Base-by-base conservation (phyloP, 2,888 invertebrate species). In the Pinctada fucata region DNA sequence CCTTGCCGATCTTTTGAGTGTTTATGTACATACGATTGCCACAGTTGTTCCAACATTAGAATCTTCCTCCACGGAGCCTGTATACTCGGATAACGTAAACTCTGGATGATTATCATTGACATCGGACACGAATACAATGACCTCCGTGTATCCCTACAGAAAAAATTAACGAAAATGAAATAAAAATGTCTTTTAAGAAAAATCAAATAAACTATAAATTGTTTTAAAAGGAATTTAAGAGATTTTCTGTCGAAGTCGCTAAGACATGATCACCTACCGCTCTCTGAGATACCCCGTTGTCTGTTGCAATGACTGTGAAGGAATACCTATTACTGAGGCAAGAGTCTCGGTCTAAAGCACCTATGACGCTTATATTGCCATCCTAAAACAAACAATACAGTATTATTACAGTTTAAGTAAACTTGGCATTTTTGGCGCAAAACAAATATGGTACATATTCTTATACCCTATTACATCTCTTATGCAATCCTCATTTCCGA, bases 51-150 rank as follows among this genome's bases (percentile, higher is more conserved):
- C 73, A 66, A 79, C 76, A 5, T 49, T 3, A 6, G 82, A 82
- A n/a, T 81, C 80, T 67, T 87, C 85, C 45, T 66, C 63, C 10
- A 87, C 72, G 10, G 31, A 63, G 0, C 83, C 85, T 1, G 16
- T 64, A 16, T 64, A 66, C 10, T 66, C 31, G n/a, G 16, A 8
- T 13, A 52, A 31, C 16, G 47, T 47, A 79, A 86, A 87, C 10
- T n/a, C 58, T n/a, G 87, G 87, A 48, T 71, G 51, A 71, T 86
- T 85, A 79, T 87, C 87, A 82, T 87, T 85, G 5, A 84, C 72
- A 72, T 86, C 87, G n/a, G 45, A 69, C 2, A 87, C 74, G 6
- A 73, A 71, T 3, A 87, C 82, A n/a, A 79, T 50, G 6, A 87
- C 81, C 8, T 76, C 76, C 4, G 77, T 76, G 47, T 74, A 79